Evolutionary conservation across 1,140 invertebrate genomes (phyloP).

Genomic region (Eciton burchellii): DNA sequence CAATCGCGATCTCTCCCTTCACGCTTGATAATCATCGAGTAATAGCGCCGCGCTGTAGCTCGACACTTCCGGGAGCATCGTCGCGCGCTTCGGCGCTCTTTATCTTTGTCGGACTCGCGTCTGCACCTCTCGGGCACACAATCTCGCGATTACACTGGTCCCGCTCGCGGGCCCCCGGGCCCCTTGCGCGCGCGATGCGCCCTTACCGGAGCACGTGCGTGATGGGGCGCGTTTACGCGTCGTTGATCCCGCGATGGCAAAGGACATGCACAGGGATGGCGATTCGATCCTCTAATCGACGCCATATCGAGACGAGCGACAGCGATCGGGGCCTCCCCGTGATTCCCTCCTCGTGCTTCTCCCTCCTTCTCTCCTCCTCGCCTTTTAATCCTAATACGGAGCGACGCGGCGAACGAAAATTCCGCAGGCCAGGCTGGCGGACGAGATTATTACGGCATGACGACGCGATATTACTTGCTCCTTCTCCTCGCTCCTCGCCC

Average conservation of each 20-base stretch:
- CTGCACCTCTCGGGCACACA: neutral
- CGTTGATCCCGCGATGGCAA: neutral
- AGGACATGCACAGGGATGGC: too few species aligned
- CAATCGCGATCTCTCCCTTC: neutral
- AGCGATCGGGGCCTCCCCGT: neutral
- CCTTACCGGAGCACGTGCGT: slow-evolving; percentile 8
- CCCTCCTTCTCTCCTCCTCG: too few species aligned
- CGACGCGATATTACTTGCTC: slow-evolving; percentile 50
- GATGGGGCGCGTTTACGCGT: slow-evolving; percentile 19
- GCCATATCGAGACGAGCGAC: neutral
- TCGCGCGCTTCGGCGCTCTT: neutral
- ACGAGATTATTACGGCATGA: slow-evolving; percentile 56
- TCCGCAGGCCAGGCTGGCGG: neutral
- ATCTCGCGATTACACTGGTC: slow-evolving; percentile 37
- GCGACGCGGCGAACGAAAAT: slow-evolving; percentile 54
- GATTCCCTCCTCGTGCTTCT: neutral
- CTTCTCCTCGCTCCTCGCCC: too few species aligned
- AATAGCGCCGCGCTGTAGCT: neutral
- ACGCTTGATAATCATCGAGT: neutral
- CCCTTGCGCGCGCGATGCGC: neutral
- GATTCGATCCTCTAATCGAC: neutral
- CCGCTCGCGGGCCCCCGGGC: too few species aligned
- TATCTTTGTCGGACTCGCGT: slow-evolving; percentile 11
- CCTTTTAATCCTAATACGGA: neutral
- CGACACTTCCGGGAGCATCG: neutral